A percentile compares a stretch with the other conserved stretches of the same genome.
Conservation (phyloP, 2,797 vertebrate species). For the Sebastes alutus region DNA sequence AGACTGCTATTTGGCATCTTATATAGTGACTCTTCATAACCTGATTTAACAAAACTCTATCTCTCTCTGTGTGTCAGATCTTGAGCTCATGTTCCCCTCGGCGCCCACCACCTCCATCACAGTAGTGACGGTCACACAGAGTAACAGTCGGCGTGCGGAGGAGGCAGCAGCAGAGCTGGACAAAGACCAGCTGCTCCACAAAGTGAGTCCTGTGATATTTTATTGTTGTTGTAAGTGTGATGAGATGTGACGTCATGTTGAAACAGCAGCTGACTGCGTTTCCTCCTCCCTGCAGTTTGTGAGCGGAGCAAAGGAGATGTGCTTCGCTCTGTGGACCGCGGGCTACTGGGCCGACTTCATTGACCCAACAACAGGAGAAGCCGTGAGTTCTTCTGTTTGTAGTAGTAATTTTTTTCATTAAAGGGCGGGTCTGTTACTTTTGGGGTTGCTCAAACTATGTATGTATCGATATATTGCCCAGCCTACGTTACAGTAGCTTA, state of each 20-base stretch:
- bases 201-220: slow-evolving; percentile 60
- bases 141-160: slow-evolving; percentile 78
- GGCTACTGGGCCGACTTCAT: slow-evolving; percentile 99
- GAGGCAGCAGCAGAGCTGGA: slow-evolving; percentile 83
- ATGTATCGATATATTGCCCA: too few species aligned
- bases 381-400: slow-evolving; percentile 83
- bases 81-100: slow-evolving; percentile 90
- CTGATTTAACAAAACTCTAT: background rate
- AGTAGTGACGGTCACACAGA: slow-evolving; percentile 91
- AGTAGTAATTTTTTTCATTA: background rate
- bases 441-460: too few species aligned
- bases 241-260: background rate
- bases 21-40: background rate
- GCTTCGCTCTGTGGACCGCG: slow-evolving; percentile 91
- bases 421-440: too few species aligned
- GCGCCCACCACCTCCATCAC: slow-evolving; percentile 82
- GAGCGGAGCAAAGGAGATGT: slow-evolving; percentile 95
- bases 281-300: slow-evolving; percentile 84
- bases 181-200: slow-evolving; percentile 84
- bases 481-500: accelerated
- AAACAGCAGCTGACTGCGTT: background rate
- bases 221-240: background rate
- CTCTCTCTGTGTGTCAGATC: slow-evolving; percentile 76
- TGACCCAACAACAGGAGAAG: slow-evolving; percentile 91
- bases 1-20: accelerated